Conservation (phyloP, 1,140 invertebrate genomes). For the Amphibalanus amphitrite region DNA sequence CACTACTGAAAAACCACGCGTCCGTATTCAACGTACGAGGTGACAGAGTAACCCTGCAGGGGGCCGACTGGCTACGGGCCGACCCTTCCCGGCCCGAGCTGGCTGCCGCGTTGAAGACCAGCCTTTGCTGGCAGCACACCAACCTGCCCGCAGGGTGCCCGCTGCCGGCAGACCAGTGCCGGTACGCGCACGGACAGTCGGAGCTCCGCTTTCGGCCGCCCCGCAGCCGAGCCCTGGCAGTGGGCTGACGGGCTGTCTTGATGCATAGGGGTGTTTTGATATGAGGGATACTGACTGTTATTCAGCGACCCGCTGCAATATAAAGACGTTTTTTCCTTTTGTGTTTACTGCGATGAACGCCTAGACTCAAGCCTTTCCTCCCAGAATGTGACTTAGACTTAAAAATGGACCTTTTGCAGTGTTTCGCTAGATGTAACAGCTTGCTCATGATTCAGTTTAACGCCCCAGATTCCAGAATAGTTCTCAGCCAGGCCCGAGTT, state of each 20-base stretch:
- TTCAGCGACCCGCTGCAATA: not conserved
- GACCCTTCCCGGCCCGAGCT: conserved; percentile 9
- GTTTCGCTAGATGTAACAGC: no score
- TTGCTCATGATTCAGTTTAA: no score
- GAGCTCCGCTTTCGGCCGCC: conserved; percentile 7
- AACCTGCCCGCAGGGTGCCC: conserved; percentile 84
- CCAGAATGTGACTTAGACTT: no score
- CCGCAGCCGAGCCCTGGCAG: no score
- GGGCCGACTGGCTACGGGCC: conserved; percentile 4
- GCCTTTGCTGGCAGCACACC: conserved; percentile 65
- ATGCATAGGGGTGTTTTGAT: not conserved
- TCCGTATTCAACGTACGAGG: conserved; percentile 60
- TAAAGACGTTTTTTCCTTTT: not conserved
- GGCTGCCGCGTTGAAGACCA: conserved; percentile 37
- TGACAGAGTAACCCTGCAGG: conserved; percentile 49
- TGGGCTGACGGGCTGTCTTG: not conserved
- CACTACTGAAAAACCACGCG: conserved; percentile 69
- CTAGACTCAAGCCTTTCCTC: no score
- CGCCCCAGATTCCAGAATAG: no score
- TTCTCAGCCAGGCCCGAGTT: no score
- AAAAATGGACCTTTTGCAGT: no score
- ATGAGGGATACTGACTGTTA: not conserved
- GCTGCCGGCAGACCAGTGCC: conserved; percentile 40
- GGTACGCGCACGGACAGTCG: conserved; percentile 44
- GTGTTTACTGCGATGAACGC: no score